Conservation (phyloP, 1,140 invertebrate genomes). For the Drosophila tsacasi region DNA sequence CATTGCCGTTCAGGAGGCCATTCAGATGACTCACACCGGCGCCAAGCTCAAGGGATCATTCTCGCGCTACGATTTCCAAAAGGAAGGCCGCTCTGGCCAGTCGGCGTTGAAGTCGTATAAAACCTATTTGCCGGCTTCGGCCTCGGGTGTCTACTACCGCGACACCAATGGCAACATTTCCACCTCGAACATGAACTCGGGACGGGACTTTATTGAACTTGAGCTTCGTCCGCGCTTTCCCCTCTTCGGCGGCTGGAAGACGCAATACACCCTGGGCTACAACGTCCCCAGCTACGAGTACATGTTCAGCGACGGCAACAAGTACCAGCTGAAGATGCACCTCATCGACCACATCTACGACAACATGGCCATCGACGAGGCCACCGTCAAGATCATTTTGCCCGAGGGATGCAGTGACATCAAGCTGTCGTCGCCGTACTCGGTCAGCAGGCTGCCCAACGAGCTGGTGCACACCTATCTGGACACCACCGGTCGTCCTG, state of each 20-base stretch:
- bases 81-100: constrained; percentile 93
- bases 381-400: constrained; percentile 96
- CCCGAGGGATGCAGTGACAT: constrained; percentile 96
- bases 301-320: constrained; percentile 92
- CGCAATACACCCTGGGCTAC: constrained; percentile 98
- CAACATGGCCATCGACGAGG: constrained; percentile 97
- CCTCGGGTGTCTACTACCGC: constrained; percentile 95
- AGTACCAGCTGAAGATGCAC: constrained; percentile 96
- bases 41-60: constrained; percentile 97
- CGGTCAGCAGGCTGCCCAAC: constrained; percentile 91
- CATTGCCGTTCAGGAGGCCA: constrained; percentile 97
- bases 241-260: constrained; percentile 99
- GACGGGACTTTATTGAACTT: constrained; percentile 96
- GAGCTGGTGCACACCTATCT: constrained; percentile 96
- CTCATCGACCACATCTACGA: constrained; percentile 98
- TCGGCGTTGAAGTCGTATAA: constrained; percentile 97
- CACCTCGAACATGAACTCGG: constrained; percentile 95
- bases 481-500: constrained; percentile 96
- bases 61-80: constrained; percentile 97
- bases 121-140: constrained; percentile 94
- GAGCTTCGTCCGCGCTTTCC: constrained; percentile 98
- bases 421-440: constrained; percentile 93
- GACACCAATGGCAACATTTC: constrained; percentile 99
- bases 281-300: constrained; percentile 99
- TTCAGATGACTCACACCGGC: constrained; percentile 96